phyloP scores from a whole-genome alignment of 2,888 invertebrate genomes.

The Clivina fossor region DNA sequence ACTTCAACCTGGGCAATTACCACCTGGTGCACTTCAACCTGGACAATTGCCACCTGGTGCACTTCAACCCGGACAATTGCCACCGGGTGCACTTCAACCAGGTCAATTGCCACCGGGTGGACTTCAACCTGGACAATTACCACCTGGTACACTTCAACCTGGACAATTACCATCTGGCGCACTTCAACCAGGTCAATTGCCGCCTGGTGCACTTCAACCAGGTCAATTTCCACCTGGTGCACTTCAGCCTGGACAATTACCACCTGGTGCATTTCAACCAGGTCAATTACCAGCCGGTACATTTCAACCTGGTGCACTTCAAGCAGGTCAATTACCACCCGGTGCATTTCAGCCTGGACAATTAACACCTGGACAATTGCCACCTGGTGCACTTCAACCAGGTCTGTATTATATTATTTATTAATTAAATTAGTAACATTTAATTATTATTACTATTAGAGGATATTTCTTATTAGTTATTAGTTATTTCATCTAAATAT shows the following conservation, averaged over 20 bases:
- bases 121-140: constrained; percentile 10
- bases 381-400: constrained; percentile 11
- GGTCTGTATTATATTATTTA: too few relatives aligned
- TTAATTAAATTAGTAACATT: too few relatives aligned
- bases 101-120: constrained; percentile 13
- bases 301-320: constrained; percentile 33
- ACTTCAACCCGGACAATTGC: constrained; percentile 8
- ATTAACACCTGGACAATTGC: constrained; percentile 18
- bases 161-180: constrained; percentile 17
- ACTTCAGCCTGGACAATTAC: constrained; percentile 10
- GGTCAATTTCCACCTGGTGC: constrained; percentile 16
- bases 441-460: too few relatives aligned
- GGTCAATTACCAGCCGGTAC: constrained; percentile 33
- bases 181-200: constrained; percentile 26
- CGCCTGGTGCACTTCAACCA: constrained; percentile 15
- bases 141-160: constrained; percentile 13
- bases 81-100: constrained; percentile 17
- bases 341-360: constrained; percentile 4
- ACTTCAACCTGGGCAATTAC: constrained; percentile 13
- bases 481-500: too few relatives aligned
- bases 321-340: constrained; percentile 15
- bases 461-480: too few relatives aligned
- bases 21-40: constrained; percentile 6
- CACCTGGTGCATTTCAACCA: constrained; percentile 22
- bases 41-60: constrained; percentile 18